A percentile compares a stretch with the other conserved stretches of the same genome.
Conservation (phyloP, 2,888 invertebrate genomes). For the Yponomeuta cagnagella region DNA sequence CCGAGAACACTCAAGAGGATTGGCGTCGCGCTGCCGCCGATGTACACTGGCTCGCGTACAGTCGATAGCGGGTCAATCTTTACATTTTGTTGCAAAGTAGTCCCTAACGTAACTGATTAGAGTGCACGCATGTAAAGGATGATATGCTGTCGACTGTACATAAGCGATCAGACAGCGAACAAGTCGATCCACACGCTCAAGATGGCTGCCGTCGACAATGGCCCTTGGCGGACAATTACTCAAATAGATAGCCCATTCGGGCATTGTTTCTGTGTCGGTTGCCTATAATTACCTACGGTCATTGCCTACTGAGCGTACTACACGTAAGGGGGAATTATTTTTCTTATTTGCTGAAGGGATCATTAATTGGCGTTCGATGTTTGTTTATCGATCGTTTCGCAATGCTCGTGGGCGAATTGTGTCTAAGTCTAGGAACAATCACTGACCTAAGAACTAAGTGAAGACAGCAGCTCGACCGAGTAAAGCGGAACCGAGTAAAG, state of each 20-base stretch:
- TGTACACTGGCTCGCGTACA: background rate
- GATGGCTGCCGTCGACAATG: slow-evolving; percentile 74
- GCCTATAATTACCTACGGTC: slow-evolving; percentile 42
- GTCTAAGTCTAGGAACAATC: too few relatives aligned
- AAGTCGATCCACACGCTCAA: slow-evolving; percentile 69
- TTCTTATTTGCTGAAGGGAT: background rate
- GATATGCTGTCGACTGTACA: slow-evolving; percentile 29
- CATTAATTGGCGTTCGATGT: background rate
- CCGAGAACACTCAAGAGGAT: background rate
- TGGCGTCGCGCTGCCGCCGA: background rate
- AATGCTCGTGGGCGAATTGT: background rate
- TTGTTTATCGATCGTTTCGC: background rate
- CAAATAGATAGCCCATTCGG: slow-evolving; percentile 75
- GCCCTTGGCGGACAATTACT: slow-evolving; percentile 75
- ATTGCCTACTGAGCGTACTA: slow-evolving; percentile 3
- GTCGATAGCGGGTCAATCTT: too few relatives aligned
- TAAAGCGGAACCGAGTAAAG: too few relatives aligned
- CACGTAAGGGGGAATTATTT: slow-evolving; percentile 4
- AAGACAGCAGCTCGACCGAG: too few relatives aligned
- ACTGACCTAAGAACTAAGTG: too few relatives aligned
- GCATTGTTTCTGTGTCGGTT: slow-evolving; percentile 62
- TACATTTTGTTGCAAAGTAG: too few relatives aligned
- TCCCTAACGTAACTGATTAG: too few relatives aligned
- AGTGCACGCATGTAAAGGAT: too few relatives aligned
- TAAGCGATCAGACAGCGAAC: slow-evolving; percentile 60